Conservation (phyloP, 64 coral and sea anemone genomes). For the Montipora efflorescens region DNA sequence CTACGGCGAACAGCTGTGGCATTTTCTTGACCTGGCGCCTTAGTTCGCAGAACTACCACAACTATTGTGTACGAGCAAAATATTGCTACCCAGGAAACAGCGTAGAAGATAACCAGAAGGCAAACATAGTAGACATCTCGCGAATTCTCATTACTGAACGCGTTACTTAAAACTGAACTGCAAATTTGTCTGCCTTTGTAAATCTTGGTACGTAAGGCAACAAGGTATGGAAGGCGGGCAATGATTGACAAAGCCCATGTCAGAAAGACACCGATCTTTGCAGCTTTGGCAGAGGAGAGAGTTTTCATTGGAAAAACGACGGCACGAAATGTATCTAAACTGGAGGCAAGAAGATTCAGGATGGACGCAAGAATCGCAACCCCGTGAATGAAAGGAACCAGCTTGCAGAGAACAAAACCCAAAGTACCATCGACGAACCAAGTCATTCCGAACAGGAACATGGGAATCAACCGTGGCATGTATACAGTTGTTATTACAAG, state of each 20-base stretch:
- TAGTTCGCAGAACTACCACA: not conserved
- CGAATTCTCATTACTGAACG: conserved; percentile 24
- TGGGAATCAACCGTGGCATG: conserved; percentile 36
- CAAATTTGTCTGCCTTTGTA: not conserved
- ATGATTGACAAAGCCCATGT: conserved; percentile 36
- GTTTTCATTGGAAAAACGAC: conserved; percentile 18
- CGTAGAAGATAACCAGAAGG: conserved; percentile 51
- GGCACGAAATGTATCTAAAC: conserved; percentile 19
- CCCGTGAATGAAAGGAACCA: too few species aligned
- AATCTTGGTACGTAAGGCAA: conserved; percentile 3
- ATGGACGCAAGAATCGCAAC: too few species aligned
- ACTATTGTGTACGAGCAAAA: conserved; percentile 32
- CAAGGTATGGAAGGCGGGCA: conserved; percentile 40
- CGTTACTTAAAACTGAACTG: not conserved
- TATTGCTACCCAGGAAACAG: conserved; percentile 35
- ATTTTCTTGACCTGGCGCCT: conserved; percentile 2
- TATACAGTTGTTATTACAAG: conserved; percentile 15
- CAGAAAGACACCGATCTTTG: conserved; percentile 29
- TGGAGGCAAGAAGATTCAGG: not conserved
- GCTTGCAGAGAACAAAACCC: too few species aligned
- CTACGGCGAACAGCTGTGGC: not conserved
- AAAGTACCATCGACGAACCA: not conserved
- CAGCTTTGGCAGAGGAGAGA: not conserved
- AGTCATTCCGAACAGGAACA: not conserved
- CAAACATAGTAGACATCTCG: conserved; percentile 55